These are phyloP conservation scores for Hestina assimilis DNA, from an alignment of 1,140 invertebrate species.

Conservation along the genomic window DNA sequence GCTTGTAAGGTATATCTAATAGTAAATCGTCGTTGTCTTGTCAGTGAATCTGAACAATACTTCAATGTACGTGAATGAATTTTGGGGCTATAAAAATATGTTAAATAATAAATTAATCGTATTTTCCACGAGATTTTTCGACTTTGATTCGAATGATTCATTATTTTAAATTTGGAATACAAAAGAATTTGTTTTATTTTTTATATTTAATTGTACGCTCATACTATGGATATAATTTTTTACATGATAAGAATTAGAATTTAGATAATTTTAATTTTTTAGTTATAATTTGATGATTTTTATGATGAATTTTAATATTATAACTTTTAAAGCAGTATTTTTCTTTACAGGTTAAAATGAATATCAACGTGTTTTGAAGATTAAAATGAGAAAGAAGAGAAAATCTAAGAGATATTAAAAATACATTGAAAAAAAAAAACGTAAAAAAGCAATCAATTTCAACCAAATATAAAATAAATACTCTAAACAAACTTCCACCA, in stretches of 20 bases:
- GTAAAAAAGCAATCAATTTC: constrained; percentile 21
- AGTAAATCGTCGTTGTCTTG: constrained; percentile 66
- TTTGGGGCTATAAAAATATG: constrained; percentile 34
- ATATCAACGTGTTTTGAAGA: neutral
- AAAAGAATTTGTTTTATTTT: neutral
- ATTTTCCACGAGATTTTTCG: constrained; percentile 21
- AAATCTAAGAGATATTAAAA: constrained; percentile 42
- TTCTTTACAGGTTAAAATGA: constrained; percentile 45
- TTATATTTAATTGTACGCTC: neutral
- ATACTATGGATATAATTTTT: neutral
- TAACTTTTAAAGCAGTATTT: too few species aligned
- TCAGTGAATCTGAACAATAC: constrained; percentile 48
- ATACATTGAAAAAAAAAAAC: constrained; percentile 24
- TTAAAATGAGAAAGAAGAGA: constrained; percentile 70
- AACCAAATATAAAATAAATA: constrained; percentile 26
- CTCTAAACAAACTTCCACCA: constrained; percentile 30
- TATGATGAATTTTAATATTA: constrained; percentile 6
- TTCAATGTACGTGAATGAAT: constrained; percentile 63
- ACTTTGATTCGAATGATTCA: constrained; percentile 20
- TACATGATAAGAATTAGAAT: too few species aligned
- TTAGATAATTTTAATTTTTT: too few species aligned
- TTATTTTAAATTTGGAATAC: neutral
- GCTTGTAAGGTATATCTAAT: neutral
- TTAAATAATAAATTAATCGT: constrained; percentile 24
- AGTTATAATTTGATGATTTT: too few species aligned